Evolutionary conservation across 2,888 invertebrate genomes (phyloP).

Genomic region (Lomographa bimaculata): DNA sequence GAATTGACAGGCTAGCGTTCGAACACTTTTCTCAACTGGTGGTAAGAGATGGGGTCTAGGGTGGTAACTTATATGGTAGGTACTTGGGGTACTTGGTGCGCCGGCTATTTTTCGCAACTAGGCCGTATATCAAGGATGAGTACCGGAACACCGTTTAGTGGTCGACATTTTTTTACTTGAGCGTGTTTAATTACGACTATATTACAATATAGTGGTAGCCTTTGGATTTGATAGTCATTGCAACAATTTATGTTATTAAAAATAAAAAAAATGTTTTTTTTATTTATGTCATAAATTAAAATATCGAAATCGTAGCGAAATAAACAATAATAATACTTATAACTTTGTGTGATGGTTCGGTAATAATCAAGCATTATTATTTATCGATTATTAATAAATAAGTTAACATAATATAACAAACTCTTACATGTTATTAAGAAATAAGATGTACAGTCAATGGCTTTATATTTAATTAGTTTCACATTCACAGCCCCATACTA

Average conservation of each 20-base stretch:
- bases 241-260: not conserved
- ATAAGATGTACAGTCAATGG: conserved; percentile 13
- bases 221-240: too few species aligned
- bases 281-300: conserved; percentile 13
- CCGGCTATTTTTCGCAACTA: not conserved
- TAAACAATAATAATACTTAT: conserved; percentile 30
- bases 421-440: conserved; percentile 12
- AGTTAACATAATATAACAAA: conserved; percentile 43
- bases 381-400: conserved; percentile 46
- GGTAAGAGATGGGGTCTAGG: too few species aligned
- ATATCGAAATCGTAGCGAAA: conserved; percentile 8
- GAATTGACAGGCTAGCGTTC: too few species aligned
- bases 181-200: not conserved
- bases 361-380: conserved; percentile 32
- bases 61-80: too few species aligned
- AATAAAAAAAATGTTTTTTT: not conserved
- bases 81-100: too few species aligned
- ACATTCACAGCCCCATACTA: too few species aligned
- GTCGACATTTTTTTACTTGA: not conserved
- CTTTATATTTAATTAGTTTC: not conserved
- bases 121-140: not conserved
- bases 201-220: too few species aligned
- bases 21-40: too few species aligned
- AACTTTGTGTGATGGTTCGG: conserved; percentile 36
- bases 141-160: too few species aligned